These are phyloP conservation scores for Leptarthrus brevirostris DNA, from an alignment of 2,888 invertebrate genomes.

Conservation along the genomic window DNA sequence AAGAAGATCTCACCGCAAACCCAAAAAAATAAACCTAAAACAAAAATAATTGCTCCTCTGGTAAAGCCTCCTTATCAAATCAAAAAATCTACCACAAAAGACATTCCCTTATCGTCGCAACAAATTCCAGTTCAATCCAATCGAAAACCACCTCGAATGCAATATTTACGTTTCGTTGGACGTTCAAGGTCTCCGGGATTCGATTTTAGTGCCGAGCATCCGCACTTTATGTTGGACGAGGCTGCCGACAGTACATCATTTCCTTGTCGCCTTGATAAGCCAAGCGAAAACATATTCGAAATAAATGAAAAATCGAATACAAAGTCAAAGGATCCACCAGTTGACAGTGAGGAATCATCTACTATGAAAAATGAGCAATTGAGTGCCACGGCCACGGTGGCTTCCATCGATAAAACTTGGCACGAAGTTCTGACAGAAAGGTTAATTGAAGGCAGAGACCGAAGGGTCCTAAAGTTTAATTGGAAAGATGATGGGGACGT, in stretches of 20 bases:
- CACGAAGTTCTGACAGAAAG: conserved; percentile 5
- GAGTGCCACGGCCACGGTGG: too few species aligned
- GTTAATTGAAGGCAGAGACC: neutral
- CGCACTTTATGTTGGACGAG: neutral
- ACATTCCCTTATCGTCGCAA: neutral
- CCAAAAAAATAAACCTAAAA: neutral
- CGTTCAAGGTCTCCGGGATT: neutral
- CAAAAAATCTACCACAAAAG: neutral
- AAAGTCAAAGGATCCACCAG: neutral
- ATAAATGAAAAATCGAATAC: neutral
- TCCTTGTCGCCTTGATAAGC: conserved; percentile 7
- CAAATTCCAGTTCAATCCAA: too few species aligned
- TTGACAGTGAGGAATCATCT: neutral
- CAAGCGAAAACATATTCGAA: neutral
- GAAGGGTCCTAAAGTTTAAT: neutral
- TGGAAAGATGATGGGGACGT: neutral
- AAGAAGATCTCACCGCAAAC: neutral
- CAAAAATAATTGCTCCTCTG: neutral
- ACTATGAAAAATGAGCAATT: neutral
- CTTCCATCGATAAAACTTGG: neutral
- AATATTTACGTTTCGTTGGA: conserved; percentile 56
- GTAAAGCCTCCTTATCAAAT: neutral
- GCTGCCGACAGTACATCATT: neutral
- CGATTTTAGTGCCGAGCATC: conserved; percentile 8
- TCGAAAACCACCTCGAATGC: too few species aligned